These are phyloP conservation scores for Thamnophis sirtalis DNA, from an alignment of 2,113 vertebrate species.

Conservation along the genomic window DNA sequence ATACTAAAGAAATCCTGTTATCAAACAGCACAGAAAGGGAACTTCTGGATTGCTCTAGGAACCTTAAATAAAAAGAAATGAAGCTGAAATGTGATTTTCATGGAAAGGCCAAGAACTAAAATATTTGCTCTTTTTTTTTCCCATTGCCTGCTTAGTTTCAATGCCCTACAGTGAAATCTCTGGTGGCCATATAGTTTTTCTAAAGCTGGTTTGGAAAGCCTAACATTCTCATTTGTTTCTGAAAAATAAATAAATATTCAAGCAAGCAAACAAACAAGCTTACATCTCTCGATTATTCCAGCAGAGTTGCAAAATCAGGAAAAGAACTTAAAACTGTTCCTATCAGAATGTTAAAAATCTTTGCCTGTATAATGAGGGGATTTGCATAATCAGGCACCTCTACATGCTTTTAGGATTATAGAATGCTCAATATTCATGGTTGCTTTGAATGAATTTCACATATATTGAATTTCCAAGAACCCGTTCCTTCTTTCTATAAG, in stretches of 20 bases:
- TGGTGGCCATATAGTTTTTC: slow-evolving; percentile 22
- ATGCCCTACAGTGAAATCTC: slow-evolving; percentile 3
- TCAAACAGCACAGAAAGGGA: slow-evolving; percentile 17
- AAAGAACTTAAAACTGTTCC: neutral
- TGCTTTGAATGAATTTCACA: neutral
- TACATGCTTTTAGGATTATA: neutral
- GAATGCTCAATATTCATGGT: neutral
- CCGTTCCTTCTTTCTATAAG: neutral
- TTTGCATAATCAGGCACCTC: neutral
- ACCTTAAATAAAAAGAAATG: slow-evolving; percentile 38
- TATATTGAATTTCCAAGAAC: neutral
- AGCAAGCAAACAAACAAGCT: neutral
- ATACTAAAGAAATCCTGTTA: slow-evolving; percentile 54
- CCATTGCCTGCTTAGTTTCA: slow-evolving; percentile 4
- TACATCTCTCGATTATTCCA: neutral
- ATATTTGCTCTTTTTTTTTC: neutral
- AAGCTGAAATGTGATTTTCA: slow-evolving; percentile 21
- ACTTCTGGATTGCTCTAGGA: slow-evolving; percentile 44
- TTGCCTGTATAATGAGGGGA: neutral
- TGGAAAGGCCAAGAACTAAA: slow-evolving; percentile 12
- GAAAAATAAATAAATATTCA: neutral
- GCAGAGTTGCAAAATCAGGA: neutral
- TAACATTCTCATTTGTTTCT: neutral
- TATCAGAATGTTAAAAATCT: neutral
- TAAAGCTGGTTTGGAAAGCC: neutral